Percentiles rank a stretch among this genome's conserved stretches.
These are phyloP conservation scores for Enhydra lutris DNA, from an alignment of 2,113 vertebrate genomes.

Conservation along the genomic window DNA sequence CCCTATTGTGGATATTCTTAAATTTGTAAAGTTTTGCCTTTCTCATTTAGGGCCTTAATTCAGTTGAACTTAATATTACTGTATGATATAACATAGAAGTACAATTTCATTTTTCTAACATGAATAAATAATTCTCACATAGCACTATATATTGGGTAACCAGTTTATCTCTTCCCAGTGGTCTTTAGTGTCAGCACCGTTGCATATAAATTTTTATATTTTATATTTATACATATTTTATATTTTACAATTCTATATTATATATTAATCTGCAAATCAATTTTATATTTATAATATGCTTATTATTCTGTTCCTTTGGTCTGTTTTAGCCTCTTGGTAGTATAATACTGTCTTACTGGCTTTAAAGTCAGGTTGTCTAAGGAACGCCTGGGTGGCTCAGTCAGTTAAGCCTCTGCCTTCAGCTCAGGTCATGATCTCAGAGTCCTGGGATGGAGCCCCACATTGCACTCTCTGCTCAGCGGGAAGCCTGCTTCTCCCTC, in stretches of 20 bases:
- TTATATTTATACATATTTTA: background rate
- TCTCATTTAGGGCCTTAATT: constrained; percentile 1
- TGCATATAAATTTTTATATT: background rate
- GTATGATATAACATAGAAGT: background rate
- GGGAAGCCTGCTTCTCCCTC: too few relatives aligned
- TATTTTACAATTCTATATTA: background rate
- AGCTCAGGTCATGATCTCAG: too few relatives aligned
- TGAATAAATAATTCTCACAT: background rate
- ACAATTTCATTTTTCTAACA: background rate
- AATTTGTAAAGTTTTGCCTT: constrained; percentile 2
- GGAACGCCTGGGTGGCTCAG: too few relatives aligned
- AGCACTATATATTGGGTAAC: background rate
- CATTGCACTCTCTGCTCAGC: too few relatives aligned
- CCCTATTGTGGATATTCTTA: background rate
- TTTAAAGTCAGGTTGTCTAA: background rate
- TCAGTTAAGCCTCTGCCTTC: too few relatives aligned
- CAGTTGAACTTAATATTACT: background rate
- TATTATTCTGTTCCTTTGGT: background rate
- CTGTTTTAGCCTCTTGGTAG: background rate
- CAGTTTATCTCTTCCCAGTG: background rate
- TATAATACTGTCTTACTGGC: background rate
- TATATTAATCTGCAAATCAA: background rate
- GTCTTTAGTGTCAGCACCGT: background rate
- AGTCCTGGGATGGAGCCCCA: too few relatives aligned
- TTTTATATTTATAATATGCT: background rate